Conservation (phyloP, 2,113 vertebrate species). For the Psettodes erumei region DNA sequence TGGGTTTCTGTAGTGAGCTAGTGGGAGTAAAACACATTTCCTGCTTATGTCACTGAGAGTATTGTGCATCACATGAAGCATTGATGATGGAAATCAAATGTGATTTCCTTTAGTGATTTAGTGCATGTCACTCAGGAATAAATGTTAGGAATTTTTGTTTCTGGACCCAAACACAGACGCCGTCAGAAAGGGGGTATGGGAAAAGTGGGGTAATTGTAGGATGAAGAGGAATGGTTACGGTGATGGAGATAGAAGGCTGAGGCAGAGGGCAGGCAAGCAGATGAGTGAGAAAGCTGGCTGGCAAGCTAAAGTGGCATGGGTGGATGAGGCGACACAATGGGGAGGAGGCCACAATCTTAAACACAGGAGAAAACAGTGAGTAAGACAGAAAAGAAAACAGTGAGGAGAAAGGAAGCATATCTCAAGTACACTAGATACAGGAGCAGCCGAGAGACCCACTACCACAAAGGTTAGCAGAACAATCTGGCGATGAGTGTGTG, state of each 20-base stretch:
- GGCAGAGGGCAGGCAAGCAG: neutral
- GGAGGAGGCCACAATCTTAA: neutral
- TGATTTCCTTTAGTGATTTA: constrained; percentile 20
- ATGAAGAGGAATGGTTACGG: neutral
- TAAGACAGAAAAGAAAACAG: neutral
- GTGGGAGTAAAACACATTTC: constrained; percentile 11
- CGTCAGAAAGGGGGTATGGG: neutral
- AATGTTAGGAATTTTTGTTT: neutral
- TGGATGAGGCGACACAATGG: neutral
- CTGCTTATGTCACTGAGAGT: constrained; percentile 1
- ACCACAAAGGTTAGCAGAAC: neutral
- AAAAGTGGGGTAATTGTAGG: neutral
- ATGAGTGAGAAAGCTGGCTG: neutral
- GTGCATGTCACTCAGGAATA: neutral
- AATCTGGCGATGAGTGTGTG: neutral
- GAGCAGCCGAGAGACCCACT: neutral
- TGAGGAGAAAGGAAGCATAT: neutral
- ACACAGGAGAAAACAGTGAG: neutral
- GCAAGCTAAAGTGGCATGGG: neutral
- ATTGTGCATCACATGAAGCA: neutral
- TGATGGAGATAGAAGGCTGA: neutral
- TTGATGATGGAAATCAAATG: neutral
- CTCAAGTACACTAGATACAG: neutral
- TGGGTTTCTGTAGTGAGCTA: constrained; percentile 9
- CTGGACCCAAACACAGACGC: neutral